These are phyloP conservation scores for Pristionchus fissidentatus DNA, from an alignment of 2,888 invertebrate species.

Conservation along the genomic window DNA sequence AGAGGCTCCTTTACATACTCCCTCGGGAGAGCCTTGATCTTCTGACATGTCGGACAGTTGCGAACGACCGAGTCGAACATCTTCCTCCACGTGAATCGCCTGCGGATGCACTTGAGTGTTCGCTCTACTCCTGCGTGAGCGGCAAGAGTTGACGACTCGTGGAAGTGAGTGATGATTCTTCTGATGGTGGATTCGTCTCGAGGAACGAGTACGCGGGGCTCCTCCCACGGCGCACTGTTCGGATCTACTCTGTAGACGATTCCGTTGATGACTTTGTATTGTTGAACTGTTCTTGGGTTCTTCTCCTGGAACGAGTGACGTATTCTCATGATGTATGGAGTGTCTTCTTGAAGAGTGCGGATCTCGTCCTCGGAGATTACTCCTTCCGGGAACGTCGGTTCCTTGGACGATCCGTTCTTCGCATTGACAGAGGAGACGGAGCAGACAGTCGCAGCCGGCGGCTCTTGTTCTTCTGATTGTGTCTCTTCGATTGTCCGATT, in stretches of 20 bases:
- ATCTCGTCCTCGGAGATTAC: not conserved
- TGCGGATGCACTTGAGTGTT: not conserved
- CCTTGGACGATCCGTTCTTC: too few species aligned
- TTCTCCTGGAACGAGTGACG: not conserved
- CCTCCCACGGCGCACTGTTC: too few species aligned
- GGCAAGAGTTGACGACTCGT: not conserved
- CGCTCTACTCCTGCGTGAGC: not conserved
- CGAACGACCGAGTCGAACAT: not conserved
- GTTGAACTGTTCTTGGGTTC: not conserved
- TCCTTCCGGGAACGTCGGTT: not conserved
- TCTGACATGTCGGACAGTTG: conserved; percentile 3
- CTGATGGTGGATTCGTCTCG: not conserved
- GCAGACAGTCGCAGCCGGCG: too few species aligned
- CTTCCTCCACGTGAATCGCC: not conserved
- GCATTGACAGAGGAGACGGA: too few species aligned
- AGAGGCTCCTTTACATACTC: not conserved
- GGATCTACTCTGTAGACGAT: not conserved
- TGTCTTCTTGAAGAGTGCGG: not conserved
- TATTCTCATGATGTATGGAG: not conserved
- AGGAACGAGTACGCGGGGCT: not conserved
- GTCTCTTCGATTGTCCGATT: not conserved
- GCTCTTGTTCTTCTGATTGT: not conserved
- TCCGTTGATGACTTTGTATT: not conserved
- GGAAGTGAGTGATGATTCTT: not conserved
- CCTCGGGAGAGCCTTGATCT: not conserved